These are phyloP conservation scores for Peromyscus polionotus DNA, from an alignment of 2,113 vertebrate genomes.

Conservation along the genomic window DNA sequence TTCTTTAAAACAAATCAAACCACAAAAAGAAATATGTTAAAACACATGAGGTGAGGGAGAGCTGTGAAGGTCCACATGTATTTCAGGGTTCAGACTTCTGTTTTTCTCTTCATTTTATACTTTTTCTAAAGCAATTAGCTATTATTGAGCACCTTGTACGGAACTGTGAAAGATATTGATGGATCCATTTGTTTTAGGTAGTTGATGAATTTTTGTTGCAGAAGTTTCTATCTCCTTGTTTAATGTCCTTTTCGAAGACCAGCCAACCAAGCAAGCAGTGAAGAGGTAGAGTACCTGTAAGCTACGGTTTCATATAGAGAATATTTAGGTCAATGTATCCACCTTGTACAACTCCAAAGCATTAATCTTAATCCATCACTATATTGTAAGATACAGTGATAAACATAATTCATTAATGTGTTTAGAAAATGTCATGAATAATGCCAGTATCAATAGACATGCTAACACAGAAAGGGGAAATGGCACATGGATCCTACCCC, in stretches of 20 bases:
- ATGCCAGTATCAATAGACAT: not conserved
- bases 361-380: conserved; percentile 23
- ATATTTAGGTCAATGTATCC: not conserved
- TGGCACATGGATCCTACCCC: too few species aligned
- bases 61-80: not conserved
- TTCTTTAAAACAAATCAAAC: not conserved
- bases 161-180: not conserved
- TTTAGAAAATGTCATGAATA: not conserved
- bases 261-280: not conserved
- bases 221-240: not conserved
- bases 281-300: not conserved
- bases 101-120: not conserved
- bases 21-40: not conserved
- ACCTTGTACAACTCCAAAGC: not conserved
- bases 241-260: not conserved
- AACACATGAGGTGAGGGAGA: not conserved
- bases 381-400: not conserved
- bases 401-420: not conserved
- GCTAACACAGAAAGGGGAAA: not conserved
- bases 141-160: not conserved
- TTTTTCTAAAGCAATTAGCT: not conserved
- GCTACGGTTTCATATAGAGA: not conserved
- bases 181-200: not conserved
- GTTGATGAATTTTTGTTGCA: not conserved
- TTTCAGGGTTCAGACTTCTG: not conserved